Conservation (phyloP, 2,888 invertebrate genomes). For the Agelastica alni region DNA sequence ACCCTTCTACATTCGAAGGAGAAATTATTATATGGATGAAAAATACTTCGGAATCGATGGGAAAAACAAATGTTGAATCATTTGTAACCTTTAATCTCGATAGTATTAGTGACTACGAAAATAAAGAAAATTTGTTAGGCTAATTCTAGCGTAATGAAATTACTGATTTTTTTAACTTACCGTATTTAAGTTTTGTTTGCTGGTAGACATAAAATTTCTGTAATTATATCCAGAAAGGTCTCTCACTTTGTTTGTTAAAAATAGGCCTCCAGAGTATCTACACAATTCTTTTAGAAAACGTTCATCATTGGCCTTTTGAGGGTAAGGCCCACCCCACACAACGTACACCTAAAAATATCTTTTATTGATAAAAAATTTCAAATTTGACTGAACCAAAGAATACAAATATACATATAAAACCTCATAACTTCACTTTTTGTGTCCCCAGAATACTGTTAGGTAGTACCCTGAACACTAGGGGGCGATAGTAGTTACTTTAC, state of each 20-base stretch:
- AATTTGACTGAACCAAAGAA: neutral
- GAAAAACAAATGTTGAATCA: constrained; percentile 50
- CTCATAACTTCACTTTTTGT: too few species aligned
- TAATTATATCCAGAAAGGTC: constrained; percentile 35
- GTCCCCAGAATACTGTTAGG: too few species aligned
- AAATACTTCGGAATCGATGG: constrained; percentile 52
- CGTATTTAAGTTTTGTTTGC: constrained; percentile 14
- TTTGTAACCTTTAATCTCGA: constrained; percentile 40
- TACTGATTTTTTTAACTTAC: constrained; percentile 14
- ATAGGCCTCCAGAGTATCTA: constrained; percentile 57
- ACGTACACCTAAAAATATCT: constrained; percentile 56
- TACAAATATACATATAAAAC: too few species aligned
- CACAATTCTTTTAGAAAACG: constrained; percentile 57
- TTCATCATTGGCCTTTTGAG: constrained; percentile 55
- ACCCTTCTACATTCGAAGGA: constrained; percentile 33
- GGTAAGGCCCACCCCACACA: constrained; percentile 57
- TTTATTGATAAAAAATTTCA: constrained; percentile 6
- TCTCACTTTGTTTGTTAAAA: constrained; percentile 47
- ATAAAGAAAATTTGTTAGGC: constrained; percentile 18
- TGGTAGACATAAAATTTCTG: constrained; percentile 29
- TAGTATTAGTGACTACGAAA: constrained; percentile 39
- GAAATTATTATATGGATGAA: constrained; percentile 44
- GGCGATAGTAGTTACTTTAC: too few species aligned
- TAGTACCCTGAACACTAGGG: too few species aligned
- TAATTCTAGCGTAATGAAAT: neutral